These are phyloP conservation scores for Rhinogobius similis DNA, from an alignment of 2,113 vertebrate genomes.

Conservation along the genomic window DNA sequence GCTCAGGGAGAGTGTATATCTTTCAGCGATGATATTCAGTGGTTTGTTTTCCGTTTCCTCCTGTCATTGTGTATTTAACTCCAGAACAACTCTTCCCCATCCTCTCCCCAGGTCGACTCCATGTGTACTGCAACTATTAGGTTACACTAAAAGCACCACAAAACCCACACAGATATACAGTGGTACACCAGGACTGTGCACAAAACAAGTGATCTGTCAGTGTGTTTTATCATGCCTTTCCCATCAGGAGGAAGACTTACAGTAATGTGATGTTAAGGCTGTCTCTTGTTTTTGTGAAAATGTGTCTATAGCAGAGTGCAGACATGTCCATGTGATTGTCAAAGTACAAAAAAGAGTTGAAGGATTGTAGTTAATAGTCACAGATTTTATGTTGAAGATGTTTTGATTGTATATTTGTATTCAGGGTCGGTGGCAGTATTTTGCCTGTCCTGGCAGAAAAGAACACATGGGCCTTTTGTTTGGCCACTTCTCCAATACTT, in stretches of 20 bases:
- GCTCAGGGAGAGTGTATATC: constrained; percentile 73
- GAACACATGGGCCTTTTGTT: too few species aligned
- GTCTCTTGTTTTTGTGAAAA: constrained; percentile 19
- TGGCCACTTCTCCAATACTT: too few species aligned
- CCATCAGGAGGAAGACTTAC: constrained; percentile 32
- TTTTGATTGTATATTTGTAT: too few species aligned
- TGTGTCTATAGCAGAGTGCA: constrained; percentile 9
- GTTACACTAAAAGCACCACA: constrained; percentile 69
- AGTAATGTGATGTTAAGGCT: constrained; percentile 22
- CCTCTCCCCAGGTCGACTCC: constrained; percentile 64
- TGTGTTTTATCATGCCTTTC: constrained; percentile 30
- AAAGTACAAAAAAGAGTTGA: too few species aligned
- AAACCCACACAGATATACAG: constrained; percentile 22
- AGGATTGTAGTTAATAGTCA: too few species aligned
- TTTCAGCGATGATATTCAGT: constrained; percentile 61
- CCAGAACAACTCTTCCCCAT: constrained; percentile 34
- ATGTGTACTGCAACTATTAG: constrained; percentile 74
- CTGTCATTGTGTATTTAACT: constrained; percentile 74
- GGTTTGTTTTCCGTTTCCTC: constrained; percentile 61
- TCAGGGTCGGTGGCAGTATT: too few species aligned
- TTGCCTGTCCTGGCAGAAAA: too few species aligned
- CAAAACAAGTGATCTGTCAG: constrained; percentile 30
- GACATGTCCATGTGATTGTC: too few species aligned
- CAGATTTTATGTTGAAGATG: too few species aligned
- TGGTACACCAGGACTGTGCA: constrained; percentile 19